Evolutionary conservation across 2,888 invertebrate genomes (phyloP), one percentile per base, ranked within the genome.

Genomic region (Sminthurides aquaticus): DNA sequence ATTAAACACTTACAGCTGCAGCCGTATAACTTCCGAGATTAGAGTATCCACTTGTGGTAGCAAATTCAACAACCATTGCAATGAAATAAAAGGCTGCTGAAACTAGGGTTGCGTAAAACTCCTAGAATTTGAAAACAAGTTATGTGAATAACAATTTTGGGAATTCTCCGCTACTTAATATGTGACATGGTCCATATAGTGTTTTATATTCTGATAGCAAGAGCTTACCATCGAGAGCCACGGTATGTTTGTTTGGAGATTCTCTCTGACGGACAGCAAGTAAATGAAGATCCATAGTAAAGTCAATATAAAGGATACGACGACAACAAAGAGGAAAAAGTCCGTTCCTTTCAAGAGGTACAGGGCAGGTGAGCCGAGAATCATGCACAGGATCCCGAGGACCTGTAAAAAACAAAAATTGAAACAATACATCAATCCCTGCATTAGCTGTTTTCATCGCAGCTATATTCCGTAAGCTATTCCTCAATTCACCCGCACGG

Each of bases 281-380:
- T 90, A 91, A 58, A 90, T 84, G 77, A 88, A 85, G 64, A 85
- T 83, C 91, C 91, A 90, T 76, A 91, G 81, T 60, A 91, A 80
- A 0, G 89, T 90, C 58, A 86, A 84, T 76, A 93, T 90, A 81
- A 93, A 93, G 70, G 88, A 85, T 69, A 86, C 83, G 68, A 89
- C 88, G 22, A 86, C 89, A 60, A 91, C 91, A 77, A 91, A 90
- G 66, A 91, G 84, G 82, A 91, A 94, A 84, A 89, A 92, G 72
- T 87, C 85, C 15, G 89, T 87, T 58, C 84, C 86, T 24, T 79
- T 76, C 54, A 79, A 70, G 3, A 18, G 28, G 26, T 28, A 5
- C 60, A 67, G 79, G 0, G 85, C 85, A 3, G 91, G 89, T 1
- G 91, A 87, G 1, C 87, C 89, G 71, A 88, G 82, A 18, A 87